Evolutionary conservation across 2,113 vertebrate genomes (phyloP).

Genomic region (Spea bombifrons): DNA sequence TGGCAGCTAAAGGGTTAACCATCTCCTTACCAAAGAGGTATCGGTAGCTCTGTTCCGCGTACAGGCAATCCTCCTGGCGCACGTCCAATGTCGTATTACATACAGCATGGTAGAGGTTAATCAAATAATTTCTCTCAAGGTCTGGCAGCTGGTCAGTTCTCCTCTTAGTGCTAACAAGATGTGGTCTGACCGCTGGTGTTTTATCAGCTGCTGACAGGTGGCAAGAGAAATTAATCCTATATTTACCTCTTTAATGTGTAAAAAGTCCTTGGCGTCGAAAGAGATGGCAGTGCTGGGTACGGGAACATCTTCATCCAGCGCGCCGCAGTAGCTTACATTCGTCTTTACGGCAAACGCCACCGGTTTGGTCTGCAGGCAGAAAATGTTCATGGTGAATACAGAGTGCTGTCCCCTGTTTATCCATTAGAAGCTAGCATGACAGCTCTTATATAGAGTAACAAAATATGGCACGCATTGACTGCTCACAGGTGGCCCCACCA

Average conservation of each 20-base stretch:
- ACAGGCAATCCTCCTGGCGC: no score
- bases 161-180: conserved; percentile 15
- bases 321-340: conserved; percentile 93
- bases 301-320: conserved; percentile 93
- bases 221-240: conserved; percentile 16
- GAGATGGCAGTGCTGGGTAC: conserved; percentile 91
- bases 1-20: no score
- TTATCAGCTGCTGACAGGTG: background rate
- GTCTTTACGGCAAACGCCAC: conserved; percentile 96
- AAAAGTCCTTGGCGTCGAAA: conserved; percentile 96
- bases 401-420: no score
- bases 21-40: no score
- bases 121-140: conserved; percentile 10
- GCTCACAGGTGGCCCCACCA: no score
- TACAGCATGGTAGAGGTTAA: conserved; percentile 16
- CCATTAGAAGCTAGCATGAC: no score
- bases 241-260: conserved; percentile 96
- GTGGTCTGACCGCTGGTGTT: conserved; percentile 8
- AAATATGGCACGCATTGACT: no score
- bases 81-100: background rate
- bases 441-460: no score
- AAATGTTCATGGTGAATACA: background rate
- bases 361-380: conserved; percentile 75
- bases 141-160: conserved; percentile 30
- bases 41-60: no score